Evolutionary conservation across 2,113 vertebrate genomes (phyloP).

Genomic region (Thunnus maccoyii): DNA sequence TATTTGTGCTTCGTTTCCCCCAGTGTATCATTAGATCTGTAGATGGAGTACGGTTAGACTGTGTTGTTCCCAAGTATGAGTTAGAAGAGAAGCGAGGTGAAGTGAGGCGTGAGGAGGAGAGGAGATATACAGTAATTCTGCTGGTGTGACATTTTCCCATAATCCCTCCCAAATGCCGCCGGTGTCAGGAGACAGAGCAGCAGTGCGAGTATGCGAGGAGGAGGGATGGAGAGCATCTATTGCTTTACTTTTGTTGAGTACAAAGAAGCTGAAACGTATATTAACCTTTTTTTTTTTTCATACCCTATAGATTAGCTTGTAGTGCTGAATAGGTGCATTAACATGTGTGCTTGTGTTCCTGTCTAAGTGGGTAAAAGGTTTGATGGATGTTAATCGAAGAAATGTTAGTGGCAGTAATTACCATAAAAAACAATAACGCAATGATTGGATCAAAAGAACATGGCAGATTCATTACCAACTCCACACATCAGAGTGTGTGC

Average conservation of each 20-base stretch:
- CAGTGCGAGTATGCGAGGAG: constrained; percentile 33
- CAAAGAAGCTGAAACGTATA: constrained; percentile 43
- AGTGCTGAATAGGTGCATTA: constrained; percentile 16
- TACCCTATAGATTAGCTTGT: constrained; percentile 19
- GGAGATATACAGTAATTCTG: constrained; percentile 77
- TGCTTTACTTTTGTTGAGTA: constrained; percentile 12
- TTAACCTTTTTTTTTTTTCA: constrained; percentile 41
- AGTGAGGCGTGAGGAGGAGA: constrained; percentile 47
- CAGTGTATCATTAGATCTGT: constrained; percentile 12
- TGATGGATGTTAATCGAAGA: constrained; percentile 69
- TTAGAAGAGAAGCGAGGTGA: constrained; percentile 45
- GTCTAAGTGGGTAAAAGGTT: constrained; percentile 32
- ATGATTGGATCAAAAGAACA: constrained; percentile 60
- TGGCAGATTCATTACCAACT: constrained; percentile 61
- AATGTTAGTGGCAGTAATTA: constrained; percentile 65
- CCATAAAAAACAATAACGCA: constrained; percentile 59
- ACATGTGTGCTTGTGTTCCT: neutral
- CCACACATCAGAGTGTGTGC: neutral
- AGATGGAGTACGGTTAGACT: constrained; percentile 13
- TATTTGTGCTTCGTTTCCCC: neutral
- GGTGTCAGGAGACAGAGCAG: constrained; percentile 57
- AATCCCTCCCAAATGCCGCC: constrained; percentile 74
- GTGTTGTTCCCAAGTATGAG: constrained; percentile 35
- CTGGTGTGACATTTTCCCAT: constrained; percentile 80
- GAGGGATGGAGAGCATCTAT: constrained; percentile 21